A percentile compares a stretch with the other conserved stretches of the same genome.
These are phyloP conservation scores for Pocillopora verrucosa DNA, from an alignment of 64 coral and sea anemone genomes.

Conservation along the genomic window DNA sequence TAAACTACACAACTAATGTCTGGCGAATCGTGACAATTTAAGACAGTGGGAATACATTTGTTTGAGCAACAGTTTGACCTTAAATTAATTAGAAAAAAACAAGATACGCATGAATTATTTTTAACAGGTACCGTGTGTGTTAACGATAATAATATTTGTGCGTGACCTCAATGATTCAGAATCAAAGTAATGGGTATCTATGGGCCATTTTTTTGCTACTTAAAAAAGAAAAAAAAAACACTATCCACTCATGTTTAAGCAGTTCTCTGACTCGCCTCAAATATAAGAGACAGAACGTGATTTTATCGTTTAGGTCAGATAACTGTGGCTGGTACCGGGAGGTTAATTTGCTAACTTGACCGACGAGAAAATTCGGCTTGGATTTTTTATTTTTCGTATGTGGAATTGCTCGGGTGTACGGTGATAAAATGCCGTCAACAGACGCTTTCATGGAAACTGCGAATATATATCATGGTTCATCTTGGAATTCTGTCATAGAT, in stretches of 20 bases:
- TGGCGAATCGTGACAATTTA: too few relatives aligned
- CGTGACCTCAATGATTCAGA: conserved; percentile 34
- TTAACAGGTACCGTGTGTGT: conserved; percentile 14
- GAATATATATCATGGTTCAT: background rate
- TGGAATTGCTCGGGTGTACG: background rate
- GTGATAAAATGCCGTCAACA: background rate
- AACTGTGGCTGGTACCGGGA: too few relatives aligned
- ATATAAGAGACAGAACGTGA: too few relatives aligned
- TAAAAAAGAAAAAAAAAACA: too few relatives aligned
- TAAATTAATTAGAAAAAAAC: background rate
- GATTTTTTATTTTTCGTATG: background rate
- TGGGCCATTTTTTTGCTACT: background rate
- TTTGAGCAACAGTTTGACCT: background rate
- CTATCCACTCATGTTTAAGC: too few relatives aligned
- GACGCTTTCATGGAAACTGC: background rate
- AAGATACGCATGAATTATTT: conserved; percentile 8
- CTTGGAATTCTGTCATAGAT: background rate
- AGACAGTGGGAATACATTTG: background rate
- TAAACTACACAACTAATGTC: too few relatives aligned
- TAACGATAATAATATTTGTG: background rate
- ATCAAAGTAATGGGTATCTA: background rate
- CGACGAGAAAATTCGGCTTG: background rate
- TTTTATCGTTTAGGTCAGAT: too few relatives aligned
- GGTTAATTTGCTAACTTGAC: background rate
- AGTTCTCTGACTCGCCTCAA: too few relatives aligned